Base-by-base conservation (phyloP, 1,140 invertebrate species). In the Forficula auricularia region DNA sequence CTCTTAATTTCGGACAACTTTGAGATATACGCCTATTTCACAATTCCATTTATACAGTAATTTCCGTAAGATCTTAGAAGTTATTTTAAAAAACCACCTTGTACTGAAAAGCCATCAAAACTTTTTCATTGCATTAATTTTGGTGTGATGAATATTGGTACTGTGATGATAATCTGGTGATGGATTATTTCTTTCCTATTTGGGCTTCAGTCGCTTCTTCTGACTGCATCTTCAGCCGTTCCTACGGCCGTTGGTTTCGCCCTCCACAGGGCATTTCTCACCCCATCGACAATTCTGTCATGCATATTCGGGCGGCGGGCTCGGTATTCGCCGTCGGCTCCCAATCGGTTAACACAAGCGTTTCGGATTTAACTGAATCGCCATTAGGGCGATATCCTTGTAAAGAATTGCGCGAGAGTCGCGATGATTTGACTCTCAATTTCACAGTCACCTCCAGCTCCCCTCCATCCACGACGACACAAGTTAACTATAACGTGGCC, bases 221-320 rank as follows among this genome's bases (percentile, higher is more conserved):
- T 22, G 40, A 38, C 43, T 47, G 44, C 39, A 42, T 48, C 42
- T 47, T 42, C 40, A 43, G 47, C 16, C 39, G 32, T 13, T 33
- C 40, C 33, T 48, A 44, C 19, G 38, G 30, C 20, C 36, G 33
- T 16, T 44, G 44, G 35, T 44, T 47, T 31, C 37, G 43, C n/a
- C 43, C 43, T 18, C 22, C 22, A 6, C 22, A 27, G 22, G 22
- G 22, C 10, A 4, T 27, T 27, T 27, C 52, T 31, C 52, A 51
- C 41, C 53, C 57, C 0, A 51, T 62, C 15, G 62, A 64, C 50
- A 64, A 63, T 42, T 60, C 60, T 7, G 57, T 57, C 32, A 62
- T 64, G 59, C 50, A 59, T n/a, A 64, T 64, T 38, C 61, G 63
- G 41, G 60, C 62, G 14, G 63, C 59, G 27, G 63, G 63, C 12